A percentile compares a stretch with the other conserved stretches of the same genome.
These are phyloP conservation scores for Littorina saxatilis DNA, from an alignment of 1,140 invertebrate species.

Conservation along the genomic window DNA sequence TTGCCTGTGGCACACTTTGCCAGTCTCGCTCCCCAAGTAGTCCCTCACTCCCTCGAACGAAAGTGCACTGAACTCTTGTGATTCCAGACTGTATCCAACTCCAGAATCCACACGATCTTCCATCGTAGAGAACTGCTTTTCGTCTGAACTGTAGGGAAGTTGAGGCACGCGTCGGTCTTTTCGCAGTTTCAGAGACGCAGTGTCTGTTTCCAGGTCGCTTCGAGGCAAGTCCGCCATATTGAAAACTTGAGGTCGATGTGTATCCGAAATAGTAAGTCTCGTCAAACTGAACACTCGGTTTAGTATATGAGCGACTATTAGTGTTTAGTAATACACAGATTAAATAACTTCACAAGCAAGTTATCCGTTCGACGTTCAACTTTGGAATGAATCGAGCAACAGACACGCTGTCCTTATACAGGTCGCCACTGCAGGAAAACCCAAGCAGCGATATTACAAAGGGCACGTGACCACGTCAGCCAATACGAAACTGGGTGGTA, in stretches of 20 bases:
- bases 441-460: background rate
- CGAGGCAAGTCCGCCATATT: conserved; percentile 33
- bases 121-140: background rate
- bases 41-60: background rate
- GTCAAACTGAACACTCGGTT: background rate
- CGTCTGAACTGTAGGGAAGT: background rate
- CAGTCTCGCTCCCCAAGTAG: background rate
- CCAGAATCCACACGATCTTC: conserved; percentile 29
- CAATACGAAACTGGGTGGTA: background rate
- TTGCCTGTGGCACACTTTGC: background rate
- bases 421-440: background rate
- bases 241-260: background rate
- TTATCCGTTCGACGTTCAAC: background rate
- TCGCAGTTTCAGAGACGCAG: background rate
- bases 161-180: background rate
- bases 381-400: background rate
- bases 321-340: background rate
- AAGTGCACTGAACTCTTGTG: conserved; percentile 24
- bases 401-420: background rate
- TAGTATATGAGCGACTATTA: background rate
- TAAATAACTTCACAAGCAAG: background rate
- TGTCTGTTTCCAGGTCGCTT: conserved; percentile 23
- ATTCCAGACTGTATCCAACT: conserved; percentile 27
- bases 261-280: background rate
- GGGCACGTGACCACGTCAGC: conserved; percentile 16